These are phyloP conservation scores for Diabrotica balteata DNA, from an alignment of 2,888 invertebrate species.

Conservation along the genomic window DNA sequence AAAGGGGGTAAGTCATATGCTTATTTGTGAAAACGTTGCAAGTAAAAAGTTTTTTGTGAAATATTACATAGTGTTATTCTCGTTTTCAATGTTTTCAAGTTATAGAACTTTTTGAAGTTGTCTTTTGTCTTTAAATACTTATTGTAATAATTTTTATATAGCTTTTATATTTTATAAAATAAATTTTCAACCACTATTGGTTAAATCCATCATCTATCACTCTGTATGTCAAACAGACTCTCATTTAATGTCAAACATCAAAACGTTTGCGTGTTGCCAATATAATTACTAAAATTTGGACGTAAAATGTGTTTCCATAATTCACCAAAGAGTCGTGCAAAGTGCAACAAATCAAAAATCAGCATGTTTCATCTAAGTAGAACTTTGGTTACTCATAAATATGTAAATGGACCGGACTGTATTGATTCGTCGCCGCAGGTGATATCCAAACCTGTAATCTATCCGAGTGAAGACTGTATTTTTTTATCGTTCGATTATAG, in stretches of 20 bases:
- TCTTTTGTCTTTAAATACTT: too few species aligned
- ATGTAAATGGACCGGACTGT: conserved; percentile 48
- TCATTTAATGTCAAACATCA: not conserved
- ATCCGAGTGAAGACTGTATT: conserved; percentile 42
- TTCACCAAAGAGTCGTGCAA: conserved; percentile 37
- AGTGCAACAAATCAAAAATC: conserved; percentile 42
- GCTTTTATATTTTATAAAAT: too few species aligned
- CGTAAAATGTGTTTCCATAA: conserved; percentile 30
- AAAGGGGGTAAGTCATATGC: too few species aligned
- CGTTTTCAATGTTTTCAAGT: too few species aligned
- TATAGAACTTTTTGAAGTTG: too few species aligned
- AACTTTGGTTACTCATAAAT: conserved; percentile 45
- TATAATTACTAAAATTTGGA: conserved; percentile 24
- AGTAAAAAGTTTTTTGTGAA: too few species aligned
- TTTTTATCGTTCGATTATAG: conserved; percentile 39
- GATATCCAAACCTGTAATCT: conserved; percentile 45
- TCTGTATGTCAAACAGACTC: too few species aligned
- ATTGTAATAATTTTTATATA: too few species aligned
- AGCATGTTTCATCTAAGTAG: conserved; percentile 39
- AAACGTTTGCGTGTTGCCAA: conserved; percentile 14
- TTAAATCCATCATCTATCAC: too few species aligned
- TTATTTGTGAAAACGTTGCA: too few species aligned
- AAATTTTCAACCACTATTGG: too few species aligned
- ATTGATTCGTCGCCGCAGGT: conserved; percentile 44
- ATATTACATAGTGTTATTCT: too few species aligned